Base-by-base conservation (phyloP, 2,113 vertebrate genomes). In the Pseudorectes ferrugineus region DNA sequence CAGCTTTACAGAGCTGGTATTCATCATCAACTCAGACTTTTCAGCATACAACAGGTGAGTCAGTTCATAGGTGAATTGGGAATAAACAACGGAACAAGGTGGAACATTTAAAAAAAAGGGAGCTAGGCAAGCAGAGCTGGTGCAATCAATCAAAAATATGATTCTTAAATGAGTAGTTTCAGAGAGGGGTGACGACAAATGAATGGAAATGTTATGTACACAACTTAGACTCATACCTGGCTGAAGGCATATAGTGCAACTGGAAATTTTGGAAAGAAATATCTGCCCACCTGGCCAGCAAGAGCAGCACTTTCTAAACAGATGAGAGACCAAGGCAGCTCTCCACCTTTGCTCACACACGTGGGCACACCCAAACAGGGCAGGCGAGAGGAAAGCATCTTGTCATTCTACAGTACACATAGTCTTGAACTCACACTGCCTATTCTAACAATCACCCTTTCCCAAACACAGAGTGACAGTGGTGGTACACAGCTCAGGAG, bases 1-100 rank as follows among this genome's bases (percentile, higher is more conserved):
- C 75, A 95, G 61, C 81, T 95, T 94, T 89, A 92, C 76, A 95
- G 93, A 94, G 91, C 40, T 52, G 52, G 89, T 83, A 89, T 95
- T 97, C 87, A 89, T 96, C 95, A 95, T 42, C 52, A 91, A 36
- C 86, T 85, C 81, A 54, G 92, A 90, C 57, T 95, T 95, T 87
- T 94, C 90, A 92, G 77, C 66, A 28, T 73, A 85, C 88, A 97
- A 89, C 96, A 97, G 97, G 96, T 97, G 96, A 96, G 85, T 89
- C 79, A 89, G 92, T 94, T 96, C 88, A 89, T 92, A 91, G 89
- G 71, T 78, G 85, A 88, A 35, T 54, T 85, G 96, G 82, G 89
- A 97, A 97, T 95, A 96, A 97, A 95, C 89, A 96, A 85, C 35
- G 0, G 72, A 96, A 92, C 46, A 58, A 93, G 81, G 93, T 91